These are phyloP conservation scores for Norana najaformis DNA, from an alignment of 2,888 invertebrate genomes.

Conservation along the genomic window DNA sequence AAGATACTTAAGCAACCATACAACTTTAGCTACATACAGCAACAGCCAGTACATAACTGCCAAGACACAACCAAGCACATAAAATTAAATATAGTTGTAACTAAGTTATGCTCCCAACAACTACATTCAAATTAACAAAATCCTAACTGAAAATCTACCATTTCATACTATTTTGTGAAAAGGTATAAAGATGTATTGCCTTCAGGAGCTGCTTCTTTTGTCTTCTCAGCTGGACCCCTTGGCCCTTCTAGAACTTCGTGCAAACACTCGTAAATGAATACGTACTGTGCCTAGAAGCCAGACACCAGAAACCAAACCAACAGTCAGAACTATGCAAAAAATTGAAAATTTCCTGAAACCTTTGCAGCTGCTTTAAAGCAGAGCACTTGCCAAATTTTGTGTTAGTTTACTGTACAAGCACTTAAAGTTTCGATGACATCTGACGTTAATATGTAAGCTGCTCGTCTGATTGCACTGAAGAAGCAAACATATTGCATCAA, in stretches of 20 bases:
- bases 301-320: neutral
- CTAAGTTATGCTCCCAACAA: too few species aligned
- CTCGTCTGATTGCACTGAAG: too few species aligned
- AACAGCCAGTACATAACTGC: too few species aligned
- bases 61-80: too few species aligned
- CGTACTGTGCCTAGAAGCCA: slow-evolving; percentile 29
- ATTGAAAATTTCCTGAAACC: neutral
- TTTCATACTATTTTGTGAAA: neutral
- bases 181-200: neutral
- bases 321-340: neutral
- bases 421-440: neutral
- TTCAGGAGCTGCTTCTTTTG: neutral
- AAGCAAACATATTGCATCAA: neutral
- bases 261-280: slow-evolving; percentile 30
- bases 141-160: neutral
- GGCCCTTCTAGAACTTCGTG: slow-evolving; percentile 24
- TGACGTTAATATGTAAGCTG: neutral
- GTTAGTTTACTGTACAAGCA: neutral
- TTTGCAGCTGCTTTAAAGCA: too few species aligned
- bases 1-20: too few species aligned
- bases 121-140: neutral
- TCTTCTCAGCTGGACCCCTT: neutral
- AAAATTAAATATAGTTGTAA: too few species aligned
- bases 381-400: neutral
- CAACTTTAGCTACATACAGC: too few species aligned